Evolutionary conservation across 2,113 vertebrate genomes (phyloP).

Genomic region (Entelurus aequoreus): DNA sequence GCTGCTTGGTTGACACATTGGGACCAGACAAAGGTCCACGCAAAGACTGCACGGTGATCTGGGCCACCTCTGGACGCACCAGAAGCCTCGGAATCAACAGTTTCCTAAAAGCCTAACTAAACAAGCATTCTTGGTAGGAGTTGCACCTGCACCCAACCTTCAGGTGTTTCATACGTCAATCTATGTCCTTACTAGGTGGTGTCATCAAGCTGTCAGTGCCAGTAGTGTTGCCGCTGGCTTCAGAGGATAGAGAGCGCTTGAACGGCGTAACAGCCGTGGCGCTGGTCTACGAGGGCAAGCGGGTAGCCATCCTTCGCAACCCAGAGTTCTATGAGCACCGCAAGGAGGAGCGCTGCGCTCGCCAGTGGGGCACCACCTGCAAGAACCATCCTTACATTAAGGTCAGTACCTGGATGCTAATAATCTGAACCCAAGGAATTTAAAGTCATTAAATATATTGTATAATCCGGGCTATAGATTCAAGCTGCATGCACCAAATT

Average conservation of each 20-base stretch:
- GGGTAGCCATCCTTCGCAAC: conserved; percentile 92
- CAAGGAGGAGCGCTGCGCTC: conserved; percentile 93
- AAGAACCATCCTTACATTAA: conserved; percentile 97
- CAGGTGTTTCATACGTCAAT: no score
- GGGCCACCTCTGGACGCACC: conserved; percentile 10
- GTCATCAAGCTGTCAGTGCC: conserved; percentile 97
- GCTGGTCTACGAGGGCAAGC: conserved; percentile 77
- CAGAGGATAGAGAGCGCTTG: conserved; percentile 86
- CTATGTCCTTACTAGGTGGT: conserved; percentile 71
- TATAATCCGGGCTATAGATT: no score
- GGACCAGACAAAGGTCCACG: conserved; percentile 26
- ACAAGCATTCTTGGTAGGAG: no score
- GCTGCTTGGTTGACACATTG: conserved; percentile 44
- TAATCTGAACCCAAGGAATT: no score
- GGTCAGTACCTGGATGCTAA: conserved; percentile 60
- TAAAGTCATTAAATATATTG: no score
- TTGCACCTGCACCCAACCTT: no score
- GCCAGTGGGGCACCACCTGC: conserved; percentile 95
- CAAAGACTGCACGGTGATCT: not conserved
- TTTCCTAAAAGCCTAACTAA: not conserved
- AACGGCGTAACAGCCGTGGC: conserved; percentile 86
- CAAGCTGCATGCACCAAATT: no score
- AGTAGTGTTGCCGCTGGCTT: conserved; percentile 83
- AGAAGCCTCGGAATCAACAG: not conserved
- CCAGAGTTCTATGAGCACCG: conserved; percentile 94